Percentiles rank a stretch among this genome's conserved stretches.
These are phyloP conservation scores for Melangyna quadrimaculata DNA, from an alignment of 2,888 invertebrate species.

Conservation along the genomic window DNA sequence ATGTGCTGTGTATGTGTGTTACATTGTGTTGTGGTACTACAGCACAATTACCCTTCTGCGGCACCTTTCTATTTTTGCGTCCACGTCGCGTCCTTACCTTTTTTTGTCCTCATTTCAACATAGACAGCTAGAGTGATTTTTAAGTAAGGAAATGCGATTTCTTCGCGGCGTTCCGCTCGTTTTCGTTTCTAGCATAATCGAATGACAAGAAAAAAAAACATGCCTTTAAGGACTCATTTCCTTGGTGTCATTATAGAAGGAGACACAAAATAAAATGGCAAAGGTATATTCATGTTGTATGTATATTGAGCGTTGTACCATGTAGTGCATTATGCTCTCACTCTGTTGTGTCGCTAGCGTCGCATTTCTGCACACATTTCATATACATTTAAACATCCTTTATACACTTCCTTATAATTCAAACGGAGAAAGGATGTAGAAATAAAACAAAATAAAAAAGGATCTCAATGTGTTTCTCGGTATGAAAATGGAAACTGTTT, in stretches of 20 bases:
- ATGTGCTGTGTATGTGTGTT: neutral
- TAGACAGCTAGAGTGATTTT: conserved; percentile 46
- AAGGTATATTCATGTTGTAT: conserved; percentile 33
- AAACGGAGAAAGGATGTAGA: neutral
- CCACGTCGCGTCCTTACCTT: neutral
- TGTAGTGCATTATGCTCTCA: conserved; percentile 53
- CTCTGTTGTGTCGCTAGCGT: conserved; percentile 8
- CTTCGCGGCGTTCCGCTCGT: conserved; percentile 8
- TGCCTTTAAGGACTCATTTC: conserved; percentile 61
- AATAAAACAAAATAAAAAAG: conserved; percentile 11
- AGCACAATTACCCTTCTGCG: conserved; percentile 41
- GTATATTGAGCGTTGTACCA: conserved; percentile 36
- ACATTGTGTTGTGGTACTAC: conserved; percentile 4
- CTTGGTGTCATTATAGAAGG: conserved; percentile 65
- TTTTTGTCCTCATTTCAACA: conserved; percentile 53
- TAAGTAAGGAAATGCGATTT: conserved; percentile 66
- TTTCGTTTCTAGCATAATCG: conserved; percentile 9
- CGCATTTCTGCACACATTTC: conserved; percentile 22
- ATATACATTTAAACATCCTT: conserved; percentile 19
- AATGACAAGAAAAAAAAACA: neutral
- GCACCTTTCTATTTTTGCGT: neutral
- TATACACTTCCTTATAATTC: conserved; percentile 45
- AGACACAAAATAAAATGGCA: conserved; percentile 35
- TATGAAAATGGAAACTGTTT: conserved; percentile 64
- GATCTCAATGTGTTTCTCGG: conserved; percentile 41